Conservation (phyloP, 2,888 invertebrate species). For the Diarsia brunnea region DNA sequence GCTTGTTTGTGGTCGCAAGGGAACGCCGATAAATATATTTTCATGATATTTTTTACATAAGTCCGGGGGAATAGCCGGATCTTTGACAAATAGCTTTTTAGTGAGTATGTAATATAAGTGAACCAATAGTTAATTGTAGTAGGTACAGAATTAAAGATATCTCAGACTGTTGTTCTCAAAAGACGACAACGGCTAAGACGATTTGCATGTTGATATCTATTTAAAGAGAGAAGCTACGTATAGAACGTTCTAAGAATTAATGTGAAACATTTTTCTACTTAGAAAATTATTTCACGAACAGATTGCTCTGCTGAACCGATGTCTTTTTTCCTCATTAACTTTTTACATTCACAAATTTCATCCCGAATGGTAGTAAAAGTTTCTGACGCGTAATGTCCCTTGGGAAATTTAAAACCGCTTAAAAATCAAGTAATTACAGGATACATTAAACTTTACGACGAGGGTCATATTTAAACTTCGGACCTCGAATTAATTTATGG, state of each 20-base stretch:
- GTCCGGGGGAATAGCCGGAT: background rate
- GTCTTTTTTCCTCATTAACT: slow-evolving; percentile 52
- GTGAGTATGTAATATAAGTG: too few species aligned
- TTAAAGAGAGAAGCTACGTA: background rate
- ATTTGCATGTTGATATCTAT: background rate
- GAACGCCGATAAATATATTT: slow-evolving; percentile 14
- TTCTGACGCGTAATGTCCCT: slow-evolving; percentile 40
- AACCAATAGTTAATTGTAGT: too few species aligned
- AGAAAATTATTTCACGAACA: slow-evolving; percentile 17
- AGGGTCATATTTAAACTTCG: slow-evolving; percentile 47
- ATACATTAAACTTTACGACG: slow-evolving; percentile 57
- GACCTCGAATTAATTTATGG: slow-evolving; percentile 45
- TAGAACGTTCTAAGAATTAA: background rate
- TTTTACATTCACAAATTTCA: slow-evolving; percentile 54
- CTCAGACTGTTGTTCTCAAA: background rate
- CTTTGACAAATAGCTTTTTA: background rate
- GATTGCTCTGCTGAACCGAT: slow-evolving; percentile 29
- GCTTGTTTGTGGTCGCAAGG: slow-evolving; percentile 5
- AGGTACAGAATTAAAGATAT: background rate
- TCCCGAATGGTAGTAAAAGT: slow-evolving; percentile 48
- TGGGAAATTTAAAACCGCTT: slow-evolving; percentile 59
- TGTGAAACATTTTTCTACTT: slow-evolving; percentile 4
- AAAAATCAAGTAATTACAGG: slow-evolving; percentile 61
- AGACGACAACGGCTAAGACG: background rate
- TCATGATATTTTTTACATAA: slow-evolving; percentile 14